Conservation (phyloP, 2,113 vertebrate species). For the Accipiter cooperii region DNA sequence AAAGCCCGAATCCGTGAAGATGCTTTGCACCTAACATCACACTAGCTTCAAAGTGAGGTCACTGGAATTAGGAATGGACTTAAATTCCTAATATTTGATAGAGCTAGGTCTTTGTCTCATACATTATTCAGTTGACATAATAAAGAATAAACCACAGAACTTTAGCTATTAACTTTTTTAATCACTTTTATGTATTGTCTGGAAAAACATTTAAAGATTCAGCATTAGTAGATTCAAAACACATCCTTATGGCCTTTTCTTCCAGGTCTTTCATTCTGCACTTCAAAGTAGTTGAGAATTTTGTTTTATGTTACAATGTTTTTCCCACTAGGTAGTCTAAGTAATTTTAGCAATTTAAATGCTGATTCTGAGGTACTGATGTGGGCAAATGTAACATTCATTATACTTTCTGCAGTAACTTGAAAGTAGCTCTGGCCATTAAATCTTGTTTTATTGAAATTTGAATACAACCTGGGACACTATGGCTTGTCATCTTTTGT, state of each 20-base stretch:
- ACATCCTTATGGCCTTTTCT: not conserved
- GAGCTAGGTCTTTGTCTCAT: not conserved
- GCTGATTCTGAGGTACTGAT: not conserved
- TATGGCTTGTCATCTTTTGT: not conserved
- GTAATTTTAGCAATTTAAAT: conserved; percentile 31
- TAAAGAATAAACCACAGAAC: conserved; percentile 32
- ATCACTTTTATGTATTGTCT: not conserved
- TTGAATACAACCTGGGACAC: not conserved
- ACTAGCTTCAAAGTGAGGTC: not conserved
- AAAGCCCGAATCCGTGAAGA: not conserved
- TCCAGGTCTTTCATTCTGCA: not conserved
- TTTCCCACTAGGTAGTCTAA: conserved; percentile 2
- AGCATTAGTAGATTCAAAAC: not conserved
- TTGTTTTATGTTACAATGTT: not conserved
- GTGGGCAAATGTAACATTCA: not conserved
- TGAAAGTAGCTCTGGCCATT: not conserved
- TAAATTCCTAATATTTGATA: not conserved
- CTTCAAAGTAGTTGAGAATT: not conserved
- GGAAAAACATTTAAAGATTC: not conserved
- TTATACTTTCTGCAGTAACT: not conserved
- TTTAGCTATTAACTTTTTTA: not conserved
- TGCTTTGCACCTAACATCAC: not conserved
- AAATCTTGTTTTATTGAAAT: not conserved
- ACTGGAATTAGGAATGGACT: not conserved
- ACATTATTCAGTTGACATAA: conserved; percentile 16